phyloP scores from a whole-genome alignment of 2,113 vertebrate genomes.

The Anhinga anhinga region DNA sequence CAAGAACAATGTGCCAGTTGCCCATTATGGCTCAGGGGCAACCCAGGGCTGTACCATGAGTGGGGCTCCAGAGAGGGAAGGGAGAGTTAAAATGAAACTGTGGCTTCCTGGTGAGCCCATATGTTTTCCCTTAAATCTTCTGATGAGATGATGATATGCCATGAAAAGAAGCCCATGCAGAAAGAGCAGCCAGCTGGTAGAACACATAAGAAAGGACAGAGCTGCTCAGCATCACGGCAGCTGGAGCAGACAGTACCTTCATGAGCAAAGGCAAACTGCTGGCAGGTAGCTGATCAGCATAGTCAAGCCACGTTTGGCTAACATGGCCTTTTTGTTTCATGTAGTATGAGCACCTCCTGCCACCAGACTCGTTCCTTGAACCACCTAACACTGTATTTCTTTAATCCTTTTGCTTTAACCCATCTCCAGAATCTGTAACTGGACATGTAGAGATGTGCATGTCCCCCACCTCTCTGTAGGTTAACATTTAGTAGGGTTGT shows the following conservation, averaged over 20 bases:
- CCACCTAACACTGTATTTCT: neutral
- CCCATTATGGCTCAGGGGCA: neutral
- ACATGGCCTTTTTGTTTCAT: rapidly evolving
- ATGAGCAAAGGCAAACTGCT: neutral
- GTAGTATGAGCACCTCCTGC: neutral
- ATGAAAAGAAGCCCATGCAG: neutral
- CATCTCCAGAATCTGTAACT: neutral
- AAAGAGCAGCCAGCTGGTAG: neutral
- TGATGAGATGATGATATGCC: neutral
- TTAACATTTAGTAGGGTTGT: rapidly evolving
- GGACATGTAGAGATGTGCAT: rapidly evolving
- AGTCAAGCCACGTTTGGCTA: neutral
- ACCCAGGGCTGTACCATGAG: neutral
- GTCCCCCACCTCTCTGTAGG: neutral
- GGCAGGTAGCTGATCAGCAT: neutral
- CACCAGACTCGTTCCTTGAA: neutral
- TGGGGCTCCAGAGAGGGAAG: neutral
- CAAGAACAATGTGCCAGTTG: neutral
- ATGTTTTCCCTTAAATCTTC: neutral
- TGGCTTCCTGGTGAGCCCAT: neutral
- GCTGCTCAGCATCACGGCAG: neutral
- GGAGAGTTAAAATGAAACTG: neutral
- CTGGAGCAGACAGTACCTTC: neutral
- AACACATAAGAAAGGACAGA: neutral
- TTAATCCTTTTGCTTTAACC: neutral